Conservation (phyloP, 2,113 vertebrate species). For the Heterotilapia buettikoferi region DNA sequence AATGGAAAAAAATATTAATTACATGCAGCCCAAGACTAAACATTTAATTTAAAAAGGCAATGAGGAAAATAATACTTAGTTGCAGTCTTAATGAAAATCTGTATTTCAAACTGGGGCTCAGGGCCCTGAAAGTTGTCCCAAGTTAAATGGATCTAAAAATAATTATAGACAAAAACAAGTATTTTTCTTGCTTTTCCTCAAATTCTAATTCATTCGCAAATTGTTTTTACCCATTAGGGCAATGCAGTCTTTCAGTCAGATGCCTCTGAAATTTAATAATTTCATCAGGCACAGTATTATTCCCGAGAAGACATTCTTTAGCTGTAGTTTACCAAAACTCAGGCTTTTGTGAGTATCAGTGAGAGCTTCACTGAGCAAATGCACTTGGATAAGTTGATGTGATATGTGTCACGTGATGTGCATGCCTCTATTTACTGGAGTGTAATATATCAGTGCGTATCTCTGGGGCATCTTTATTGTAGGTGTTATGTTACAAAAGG, state of each 20-base stretch:
- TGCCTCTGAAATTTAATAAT: not conserved
- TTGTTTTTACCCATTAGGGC: not conserved
- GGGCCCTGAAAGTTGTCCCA: not conserved
- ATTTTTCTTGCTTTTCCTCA: not conserved
- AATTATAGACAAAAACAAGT: not conserved
- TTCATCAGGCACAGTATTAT: not conserved
- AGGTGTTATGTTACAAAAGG: not conserved
- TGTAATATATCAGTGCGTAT: not conserved
- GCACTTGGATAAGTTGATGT: not conserved
- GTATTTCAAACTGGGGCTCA: not conserved
- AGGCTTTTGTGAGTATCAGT: not conserved
- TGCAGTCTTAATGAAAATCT: not conserved
- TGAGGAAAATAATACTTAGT: not conserved
- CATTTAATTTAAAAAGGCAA: not conserved
- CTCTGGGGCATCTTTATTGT: not conserved
- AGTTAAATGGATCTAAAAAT: not conserved
- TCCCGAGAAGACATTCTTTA: not conserved
- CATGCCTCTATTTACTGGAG: not conserved
- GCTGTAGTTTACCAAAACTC: not conserved
- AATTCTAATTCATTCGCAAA: not conserved
- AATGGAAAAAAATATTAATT: fast-evolving
- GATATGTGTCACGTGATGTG: not conserved
- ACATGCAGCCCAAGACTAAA: not conserved
- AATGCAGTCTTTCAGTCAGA: not conserved
- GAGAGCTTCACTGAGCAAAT: not conserved